Conservation (phyloP, 1,140 invertebrate genomes). For the Solen grandis region DNA sequence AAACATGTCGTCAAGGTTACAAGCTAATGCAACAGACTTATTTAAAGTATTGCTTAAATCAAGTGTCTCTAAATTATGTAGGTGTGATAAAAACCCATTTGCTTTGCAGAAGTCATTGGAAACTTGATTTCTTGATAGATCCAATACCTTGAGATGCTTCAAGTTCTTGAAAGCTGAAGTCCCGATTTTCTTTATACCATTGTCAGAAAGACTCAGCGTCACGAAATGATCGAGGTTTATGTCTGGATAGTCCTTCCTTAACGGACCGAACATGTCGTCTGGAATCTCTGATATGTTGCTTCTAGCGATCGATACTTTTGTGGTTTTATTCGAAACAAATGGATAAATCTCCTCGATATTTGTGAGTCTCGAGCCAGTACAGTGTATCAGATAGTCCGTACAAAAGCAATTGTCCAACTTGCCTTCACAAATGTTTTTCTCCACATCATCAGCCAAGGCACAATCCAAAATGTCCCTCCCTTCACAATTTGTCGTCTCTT, state of each 20-base stretch:
- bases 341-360: conserved; percentile 28
- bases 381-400: conserved; percentile 9
- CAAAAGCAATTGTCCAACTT: conserved; percentile 22
- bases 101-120: neutral
- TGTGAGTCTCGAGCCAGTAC: conserved; percentile 13
- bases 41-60: neutral
- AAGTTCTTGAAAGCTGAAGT: conserved; percentile 4
- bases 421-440: too few relatives aligned
- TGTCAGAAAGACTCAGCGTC: conserved; percentile 33
- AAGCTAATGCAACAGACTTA: neutral
- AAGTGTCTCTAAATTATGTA: neutral
- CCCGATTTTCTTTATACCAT: conserved; percentile 3
- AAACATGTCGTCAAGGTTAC: conserved; percentile 13
- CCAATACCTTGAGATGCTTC: conserved; percentile 10
- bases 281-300: conserved; percentile 12
- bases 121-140: conserved; percentile 18
- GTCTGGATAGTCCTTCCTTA: too few relatives aligned
- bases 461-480: too few relatives aligned
- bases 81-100: neutral
- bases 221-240: too few relatives aligned
- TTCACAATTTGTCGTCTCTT: too few relatives aligned
- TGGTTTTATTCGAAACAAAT: conserved; percentile 13
- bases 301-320: conserved; percentile 5
- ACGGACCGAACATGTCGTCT: neutral
- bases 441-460: too few relatives aligned